phyloP scores from a whole-genome alignment of 2,113 vertebrate species.

The Dryoscopus gambensis region DNA sequence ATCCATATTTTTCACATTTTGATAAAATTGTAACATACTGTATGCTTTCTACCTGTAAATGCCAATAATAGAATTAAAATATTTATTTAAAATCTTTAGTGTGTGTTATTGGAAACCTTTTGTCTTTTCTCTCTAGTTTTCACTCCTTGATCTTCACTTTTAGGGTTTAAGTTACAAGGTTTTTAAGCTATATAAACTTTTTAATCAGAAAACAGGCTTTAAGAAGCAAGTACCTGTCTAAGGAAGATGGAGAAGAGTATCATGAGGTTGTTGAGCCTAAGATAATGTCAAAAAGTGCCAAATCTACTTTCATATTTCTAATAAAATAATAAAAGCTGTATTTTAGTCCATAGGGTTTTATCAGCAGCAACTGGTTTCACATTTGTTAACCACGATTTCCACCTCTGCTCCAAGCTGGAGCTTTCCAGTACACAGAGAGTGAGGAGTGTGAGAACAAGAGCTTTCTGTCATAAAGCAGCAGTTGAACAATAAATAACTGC shows the following conservation, averaged over 20 bases:
- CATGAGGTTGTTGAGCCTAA: not conserved
- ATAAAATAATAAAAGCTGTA: not conserved
- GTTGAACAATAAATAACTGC: not conserved
- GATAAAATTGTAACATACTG: slow-evolving; percentile 99
- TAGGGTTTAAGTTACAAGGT: not conserved
- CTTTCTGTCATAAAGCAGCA: not conserved
- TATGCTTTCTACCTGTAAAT: slow-evolving; percentile 99
- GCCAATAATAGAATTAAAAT: slow-evolving; percentile 99
- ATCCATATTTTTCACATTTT: slow-evolving; percentile 98
- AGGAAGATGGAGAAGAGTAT: not conserved
- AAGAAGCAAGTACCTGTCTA: not conserved
- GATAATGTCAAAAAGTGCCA: not conserved
- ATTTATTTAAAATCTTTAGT: slow-evolving; percentile 94
- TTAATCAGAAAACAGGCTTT: not conserved
- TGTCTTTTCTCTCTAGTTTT: not conserved
- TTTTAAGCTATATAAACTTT: not conserved
- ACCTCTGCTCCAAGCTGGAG: not conserved
- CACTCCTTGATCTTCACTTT: not conserved
- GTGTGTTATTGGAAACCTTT: not conserved
- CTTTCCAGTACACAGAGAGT: not conserved
- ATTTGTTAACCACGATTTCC: not conserved
- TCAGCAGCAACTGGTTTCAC: not conserved
- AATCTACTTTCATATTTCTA: not conserved
- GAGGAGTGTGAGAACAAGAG: not conserved
- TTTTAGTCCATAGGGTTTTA: not conserved